Evolutionary conservation across 2,888 invertebrate species (phyloP).

Genomic region (Microdon myrmicae): DNA sequence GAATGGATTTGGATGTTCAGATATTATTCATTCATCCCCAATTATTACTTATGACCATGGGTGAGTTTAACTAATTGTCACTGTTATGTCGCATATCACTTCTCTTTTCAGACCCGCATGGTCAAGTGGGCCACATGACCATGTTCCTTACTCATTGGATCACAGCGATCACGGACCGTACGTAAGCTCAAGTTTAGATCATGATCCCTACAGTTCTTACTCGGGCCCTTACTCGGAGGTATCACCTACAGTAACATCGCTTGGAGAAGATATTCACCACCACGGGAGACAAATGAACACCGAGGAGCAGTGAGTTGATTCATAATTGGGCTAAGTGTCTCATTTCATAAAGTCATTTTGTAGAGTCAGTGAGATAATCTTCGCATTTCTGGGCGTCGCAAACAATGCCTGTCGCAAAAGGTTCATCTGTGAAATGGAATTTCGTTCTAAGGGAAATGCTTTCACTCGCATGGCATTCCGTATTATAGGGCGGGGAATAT

Average conservation of each 20-base stretch:
- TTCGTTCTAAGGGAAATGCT: slow-evolving; percentile 64
- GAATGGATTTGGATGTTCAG: slow-evolving; percentile 57
- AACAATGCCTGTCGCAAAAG: slow-evolving; percentile 67
- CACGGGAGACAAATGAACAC: slow-evolving; percentile 50
- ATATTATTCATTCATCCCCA: slow-evolving; percentile 50
- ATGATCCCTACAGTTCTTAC: slow-evolving; percentile 50
- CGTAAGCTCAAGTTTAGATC: slow-evolving; percentile 40
- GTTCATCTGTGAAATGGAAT: slow-evolving; percentile 69
- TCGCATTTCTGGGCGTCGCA: slow-evolving; percentile 63
- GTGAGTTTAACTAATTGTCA: slow-evolving; percentile 58
- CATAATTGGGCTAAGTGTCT: background rate
- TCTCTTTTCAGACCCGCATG: slow-evolving; percentile 55
- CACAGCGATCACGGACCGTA: slow-evolving; percentile 56
- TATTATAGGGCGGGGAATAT: slow-evolving; percentile 63
- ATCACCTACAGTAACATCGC: slow-evolving; percentile 20
- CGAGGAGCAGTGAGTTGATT: slow-evolving; percentile 60
- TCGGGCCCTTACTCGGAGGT: slow-evolving; percentile 36
- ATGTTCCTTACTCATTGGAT: slow-evolving; percentile 57
- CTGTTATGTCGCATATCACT: background rate
- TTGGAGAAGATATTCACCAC: slow-evolving; percentile 55
- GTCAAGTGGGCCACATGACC: slow-evolving; percentile 55
- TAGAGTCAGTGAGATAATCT: slow-evolving; percentile 65
- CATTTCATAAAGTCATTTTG: background rate
- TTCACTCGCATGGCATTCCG: slow-evolving; percentile 64
- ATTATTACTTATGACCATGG: slow-evolving; percentile 62